A percentile compares a stretch with the other conserved stretches of the same genome.
These are phyloP conservation scores for Nanorana parkeri DNA, from an alignment of 2,113 vertebrate genomes.

Conservation along the genomic window DNA sequence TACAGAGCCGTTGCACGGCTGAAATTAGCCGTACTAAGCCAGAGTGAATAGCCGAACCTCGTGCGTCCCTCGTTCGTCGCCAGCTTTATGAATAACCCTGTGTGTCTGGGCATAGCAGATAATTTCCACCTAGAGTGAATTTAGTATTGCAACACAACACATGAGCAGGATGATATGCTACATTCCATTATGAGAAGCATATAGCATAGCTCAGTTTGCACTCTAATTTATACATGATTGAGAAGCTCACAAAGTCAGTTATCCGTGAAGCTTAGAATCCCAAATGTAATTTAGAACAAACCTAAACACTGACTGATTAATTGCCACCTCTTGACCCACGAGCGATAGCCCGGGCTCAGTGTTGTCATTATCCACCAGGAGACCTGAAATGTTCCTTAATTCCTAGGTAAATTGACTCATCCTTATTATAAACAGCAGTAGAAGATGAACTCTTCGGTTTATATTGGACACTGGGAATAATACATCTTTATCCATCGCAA, in stretches of 20 bases:
- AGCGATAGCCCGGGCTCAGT: slow-evolving; percentile 82
- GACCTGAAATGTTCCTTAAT: slow-evolving; percentile 68
- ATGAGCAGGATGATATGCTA: neutral
- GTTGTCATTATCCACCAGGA: slow-evolving; percentile 83
- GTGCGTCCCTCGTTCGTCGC: no score
- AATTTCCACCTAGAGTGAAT: no score
- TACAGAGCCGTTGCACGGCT: no score
- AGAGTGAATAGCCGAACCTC: no score
- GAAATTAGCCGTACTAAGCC: no score
- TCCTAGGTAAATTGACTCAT: slow-evolving; percentile 75
- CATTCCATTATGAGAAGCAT: neutral
- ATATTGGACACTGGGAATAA: slow-evolving; percentile 75
- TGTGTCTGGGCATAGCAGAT: no score
- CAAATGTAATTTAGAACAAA: slow-evolving; percentile 85
- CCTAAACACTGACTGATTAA: slow-evolving; percentile 96
- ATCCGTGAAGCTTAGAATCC: slow-evolving; percentile 84
- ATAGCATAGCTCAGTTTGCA: neutral
- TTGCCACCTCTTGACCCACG: slow-evolving; percentile 83
- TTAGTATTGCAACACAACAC: no score
- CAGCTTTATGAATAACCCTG: no score
- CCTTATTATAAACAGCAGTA: slow-evolving; percentile 79
- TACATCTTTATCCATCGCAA: slow-evolving; percentile 82
- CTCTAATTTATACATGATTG: neutral
- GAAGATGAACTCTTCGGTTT: slow-evolving; percentile 81
- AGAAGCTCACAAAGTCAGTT: slow-evolving; percentile 65